Evolutionary conservation across 2,888 invertebrate species (phyloP).

Genomic region (Tipula unca): DNA sequence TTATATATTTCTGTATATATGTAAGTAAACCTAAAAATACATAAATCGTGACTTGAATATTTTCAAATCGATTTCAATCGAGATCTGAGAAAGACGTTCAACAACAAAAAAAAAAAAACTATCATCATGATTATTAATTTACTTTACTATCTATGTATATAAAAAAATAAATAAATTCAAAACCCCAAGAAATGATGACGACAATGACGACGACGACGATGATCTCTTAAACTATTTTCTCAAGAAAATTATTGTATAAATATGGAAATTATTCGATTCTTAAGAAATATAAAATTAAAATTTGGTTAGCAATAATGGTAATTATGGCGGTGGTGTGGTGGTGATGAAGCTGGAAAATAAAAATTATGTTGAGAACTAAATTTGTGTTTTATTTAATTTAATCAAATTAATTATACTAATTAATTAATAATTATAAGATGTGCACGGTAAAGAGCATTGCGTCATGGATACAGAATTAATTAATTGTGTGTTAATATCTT

Average conservation of each 20-base stretch:
- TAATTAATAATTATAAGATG: background rate
- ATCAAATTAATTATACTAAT: background rate
- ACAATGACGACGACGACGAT: background rate
- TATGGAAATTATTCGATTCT: background rate
- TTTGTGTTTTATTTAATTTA: background rate
- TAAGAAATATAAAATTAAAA: background rate
- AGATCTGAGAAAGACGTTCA: background rate
- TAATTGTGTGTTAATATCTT: background rate
- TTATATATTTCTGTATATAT: background rate
- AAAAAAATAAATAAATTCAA: background rate
- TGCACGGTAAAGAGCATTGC: background rate
- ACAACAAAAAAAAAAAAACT: background rate
- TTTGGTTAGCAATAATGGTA: too few relatives aligned
- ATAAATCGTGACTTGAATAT: background rate
- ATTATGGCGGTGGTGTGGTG: too few relatives aligned
- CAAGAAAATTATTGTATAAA: background rate
- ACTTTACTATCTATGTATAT: background rate
- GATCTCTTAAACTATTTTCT: background rate
- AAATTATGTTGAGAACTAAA: background rate
- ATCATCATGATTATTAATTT: background rate
- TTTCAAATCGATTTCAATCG: background rate
- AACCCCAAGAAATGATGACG: background rate
- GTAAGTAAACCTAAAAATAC: background rate
- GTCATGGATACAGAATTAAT: background rate
- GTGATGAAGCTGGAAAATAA: too few relatives aligned